Evolutionary conservation across 2,113 vertebrate species (phyloP), one percentile per base, ranked within the genome.

Genomic region (Acrocephalus arundinaceus): DNA sequence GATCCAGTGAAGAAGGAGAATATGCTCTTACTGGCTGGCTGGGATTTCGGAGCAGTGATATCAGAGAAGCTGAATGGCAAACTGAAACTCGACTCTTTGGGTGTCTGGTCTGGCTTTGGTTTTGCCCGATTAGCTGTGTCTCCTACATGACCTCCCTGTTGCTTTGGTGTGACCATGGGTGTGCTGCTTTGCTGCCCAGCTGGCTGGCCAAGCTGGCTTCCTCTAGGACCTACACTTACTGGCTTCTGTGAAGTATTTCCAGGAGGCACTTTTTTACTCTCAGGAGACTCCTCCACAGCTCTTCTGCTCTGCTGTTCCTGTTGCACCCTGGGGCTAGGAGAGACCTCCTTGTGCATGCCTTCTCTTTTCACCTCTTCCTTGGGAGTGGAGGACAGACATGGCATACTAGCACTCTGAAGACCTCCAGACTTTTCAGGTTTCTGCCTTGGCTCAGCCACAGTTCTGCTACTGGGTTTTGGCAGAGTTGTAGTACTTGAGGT

Each of bases 1-100:
- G 91, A 96, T 81, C 96, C 97, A 95, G 90, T 97, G 91, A 99
- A 98, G 75, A 98, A 98, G 68, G 99, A 99, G 68, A 99, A 98
- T 82, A 99, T 85, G 92, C 96, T 98, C 70, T 97, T 98, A 94
- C 96, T 92, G 83, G 96, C 87, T 90, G 95, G 96, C 96, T 95
- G 94, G 11, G 97, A 90, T 78, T 94, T 91, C 0, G 95, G 97
- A 73, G 97, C 92, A 90, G 98, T 68, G 10, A 86, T 58, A 77
- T 86, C 86, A 77, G 97, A 95, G 71, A 95, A 97, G 93, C 93
- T 96, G 97, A 99, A 97, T 2, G 98, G 98, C 96, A 98, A 98
- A 84, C 98, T 97, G 95, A 99, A 98, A 74, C 97, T 93, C 0
- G 96, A 92, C 73, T 97, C 95, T 95, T 98, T 98, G 78, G 89